Conservation (phyloP, 2,797 vertebrate species). For the Adelosebastes latens region DNA sequence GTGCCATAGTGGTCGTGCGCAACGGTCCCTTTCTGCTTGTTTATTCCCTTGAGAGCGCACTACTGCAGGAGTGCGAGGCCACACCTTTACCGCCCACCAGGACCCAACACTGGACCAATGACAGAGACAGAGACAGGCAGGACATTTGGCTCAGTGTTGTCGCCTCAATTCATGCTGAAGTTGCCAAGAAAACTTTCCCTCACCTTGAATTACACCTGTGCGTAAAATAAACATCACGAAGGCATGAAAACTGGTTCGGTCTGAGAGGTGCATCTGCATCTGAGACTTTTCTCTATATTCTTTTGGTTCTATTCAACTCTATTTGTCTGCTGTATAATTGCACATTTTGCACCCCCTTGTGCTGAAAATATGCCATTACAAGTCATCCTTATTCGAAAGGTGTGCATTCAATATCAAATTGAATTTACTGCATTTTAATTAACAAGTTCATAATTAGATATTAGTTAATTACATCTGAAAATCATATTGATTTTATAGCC, state of each 20-base stretch:
- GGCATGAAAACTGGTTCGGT: background rate
- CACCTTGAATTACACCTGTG: background rate
- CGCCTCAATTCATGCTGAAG: background rate
- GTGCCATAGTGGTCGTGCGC: background rate
- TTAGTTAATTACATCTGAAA: background rate
- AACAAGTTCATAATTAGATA: background rate
- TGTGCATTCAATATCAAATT: background rate
- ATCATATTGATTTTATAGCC: background rate
- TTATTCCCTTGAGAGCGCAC: slow-evolving; percentile 17
- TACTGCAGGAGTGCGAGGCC: slow-evolving; percentile 39
- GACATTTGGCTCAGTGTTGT: background rate
- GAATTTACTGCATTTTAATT: background rate
- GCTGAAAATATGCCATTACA: slow-evolving; percentile 35
- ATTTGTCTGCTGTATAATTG: background rate
- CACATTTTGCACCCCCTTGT: slow-evolving; percentile 46
- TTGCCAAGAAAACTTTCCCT: background rate
- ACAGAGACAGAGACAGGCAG: background rate
- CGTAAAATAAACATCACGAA: background rate
- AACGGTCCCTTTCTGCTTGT: slow-evolving; percentile 19
- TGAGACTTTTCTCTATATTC: background rate
- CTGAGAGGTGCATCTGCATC: background rate
- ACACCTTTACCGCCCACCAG: slow-evolving; percentile 26
- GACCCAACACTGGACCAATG: slow-evolving; percentile 42
- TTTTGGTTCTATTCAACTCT: background rate
- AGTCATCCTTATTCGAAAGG: background rate